phyloP scores from a whole-genome alignment of 2,797 vertebrate species.

The Pangasius sanitwongsei region DNA sequence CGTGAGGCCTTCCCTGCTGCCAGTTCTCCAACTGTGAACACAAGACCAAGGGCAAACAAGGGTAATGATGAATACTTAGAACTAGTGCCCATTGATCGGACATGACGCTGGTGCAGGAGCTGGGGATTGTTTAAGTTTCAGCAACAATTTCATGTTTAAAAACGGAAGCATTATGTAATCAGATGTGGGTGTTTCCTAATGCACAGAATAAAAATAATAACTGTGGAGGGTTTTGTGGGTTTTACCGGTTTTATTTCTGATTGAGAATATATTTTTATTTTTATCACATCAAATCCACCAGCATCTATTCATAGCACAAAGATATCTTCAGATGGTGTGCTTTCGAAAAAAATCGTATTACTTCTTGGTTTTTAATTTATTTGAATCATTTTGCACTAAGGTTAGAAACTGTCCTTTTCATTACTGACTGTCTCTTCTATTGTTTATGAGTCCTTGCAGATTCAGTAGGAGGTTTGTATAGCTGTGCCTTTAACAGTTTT shows the following conservation, averaged over 20 bases:
- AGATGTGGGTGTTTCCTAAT: slow-evolving; percentile 11
- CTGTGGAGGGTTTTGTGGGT: background rate
- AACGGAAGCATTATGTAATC: slow-evolving; percentile 17
- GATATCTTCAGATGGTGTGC: background rate
- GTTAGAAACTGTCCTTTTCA: background rate
- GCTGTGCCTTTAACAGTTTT: background rate
- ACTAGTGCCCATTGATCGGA: background rate
- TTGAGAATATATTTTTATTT: background rate
- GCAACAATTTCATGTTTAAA: background rate
- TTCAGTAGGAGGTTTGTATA: background rate
- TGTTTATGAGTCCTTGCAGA: background rate
- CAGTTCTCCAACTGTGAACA: slow-evolving; percentile 85
- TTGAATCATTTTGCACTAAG: background rate
- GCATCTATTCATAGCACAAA: background rate
- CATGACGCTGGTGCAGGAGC: slow-evolving; percentile 8
- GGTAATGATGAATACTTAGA: slow-evolving; percentile 14
- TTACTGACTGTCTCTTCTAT: background rate
- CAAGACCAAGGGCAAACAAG: slow-evolving; percentile 37
- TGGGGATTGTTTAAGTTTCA: background rate
- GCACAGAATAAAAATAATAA: slow-evolving; percentile 4
- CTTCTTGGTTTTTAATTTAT: background rate
- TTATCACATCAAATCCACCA: slow-evolving; percentile 2
- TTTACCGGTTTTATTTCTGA: background rate
- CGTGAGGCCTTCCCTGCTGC: slow-evolving; percentile 89
- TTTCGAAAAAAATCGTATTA: background rate